Percentiles rank a stretch among this genome's conserved stretches.
These are phyloP conservation scores for Tapera naevia DNA, from an alignment of 2,797 vertebrate species.

Conservation along the genomic window DNA sequence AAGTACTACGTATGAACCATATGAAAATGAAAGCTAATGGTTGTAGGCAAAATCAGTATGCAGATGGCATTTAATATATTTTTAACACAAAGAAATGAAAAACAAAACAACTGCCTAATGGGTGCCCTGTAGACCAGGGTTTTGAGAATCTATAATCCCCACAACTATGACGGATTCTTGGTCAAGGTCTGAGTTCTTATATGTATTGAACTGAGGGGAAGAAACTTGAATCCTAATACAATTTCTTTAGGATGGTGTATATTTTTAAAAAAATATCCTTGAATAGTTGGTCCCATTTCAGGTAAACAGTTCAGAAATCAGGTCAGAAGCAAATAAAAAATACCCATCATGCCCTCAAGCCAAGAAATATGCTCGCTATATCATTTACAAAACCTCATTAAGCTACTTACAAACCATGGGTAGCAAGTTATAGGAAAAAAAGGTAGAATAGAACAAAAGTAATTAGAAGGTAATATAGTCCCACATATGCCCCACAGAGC, in stretches of 20 bases:
- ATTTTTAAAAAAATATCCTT: background rate
- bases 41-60: background rate
- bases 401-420: background rate
- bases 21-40: background rate
- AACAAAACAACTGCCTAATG: background rate
- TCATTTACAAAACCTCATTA: slow-evolving; percentile 38
- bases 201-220: background rate
- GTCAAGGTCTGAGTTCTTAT: background rate
- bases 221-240: background rate
- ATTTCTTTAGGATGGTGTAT: background rate
- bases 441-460: background rate
- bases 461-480: slow-evolving; percentile 40
- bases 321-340: slow-evolving; percentile 17
- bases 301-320: slow-evolving; percentile 10
- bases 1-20: background rate
- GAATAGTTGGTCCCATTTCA: slow-evolving; percentile 2
- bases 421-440: background rate
- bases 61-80: background rate
- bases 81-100: background rate
- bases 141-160: background rate
- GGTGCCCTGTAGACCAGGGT: background rate
- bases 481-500: background rate
- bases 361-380: background rate
- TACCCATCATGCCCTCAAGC: slow-evolving; percentile 10
- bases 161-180: background rate